phyloP scores from a whole-genome alignment of 2,113 vertebrate genomes.

The Erinaceus europaeus region DNA sequence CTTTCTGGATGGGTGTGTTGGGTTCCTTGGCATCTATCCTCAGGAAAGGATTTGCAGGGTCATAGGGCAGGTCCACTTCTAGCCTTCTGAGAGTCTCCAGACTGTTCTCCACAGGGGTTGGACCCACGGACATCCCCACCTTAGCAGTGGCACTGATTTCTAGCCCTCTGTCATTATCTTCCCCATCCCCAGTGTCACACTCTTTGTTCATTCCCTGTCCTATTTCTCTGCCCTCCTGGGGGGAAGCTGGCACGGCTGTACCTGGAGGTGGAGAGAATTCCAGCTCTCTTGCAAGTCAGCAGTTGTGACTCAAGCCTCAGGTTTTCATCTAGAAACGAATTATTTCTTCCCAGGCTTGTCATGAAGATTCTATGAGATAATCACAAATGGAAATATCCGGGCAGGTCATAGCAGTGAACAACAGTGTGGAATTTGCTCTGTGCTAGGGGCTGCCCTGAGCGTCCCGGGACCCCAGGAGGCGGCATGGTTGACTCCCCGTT shows the following conservation, averaged over 20 bases:
- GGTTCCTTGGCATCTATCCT: too few relatives aligned
- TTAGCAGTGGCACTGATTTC: too few relatives aligned
- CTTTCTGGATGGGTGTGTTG: too few relatives aligned
- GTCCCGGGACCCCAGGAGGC: neutral
- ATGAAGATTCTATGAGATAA: constrained; percentile 47
- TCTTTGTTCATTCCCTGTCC: too few relatives aligned
- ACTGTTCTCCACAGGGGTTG: too few relatives aligned
- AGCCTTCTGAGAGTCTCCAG: too few relatives aligned
- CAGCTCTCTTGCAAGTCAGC: neutral
- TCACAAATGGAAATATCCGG: neutral
- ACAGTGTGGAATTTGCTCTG: neutral
- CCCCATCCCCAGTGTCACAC: too few relatives aligned
- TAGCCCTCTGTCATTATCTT: too few relatives aligned
- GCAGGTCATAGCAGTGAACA: neutral
- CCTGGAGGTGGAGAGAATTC: neutral
- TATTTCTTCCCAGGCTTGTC: constrained; percentile 62
- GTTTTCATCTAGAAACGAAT: constrained; percentile 50
- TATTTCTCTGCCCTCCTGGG: too few relatives aligned
- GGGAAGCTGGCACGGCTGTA: neutral
- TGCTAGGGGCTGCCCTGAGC: neutral
- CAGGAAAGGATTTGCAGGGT: too few relatives aligned
- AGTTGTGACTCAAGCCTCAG: neutral
- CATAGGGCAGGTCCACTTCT: too few relatives aligned
- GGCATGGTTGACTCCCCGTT: neutral
- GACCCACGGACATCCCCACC: too few relatives aligned